Base-by-base conservation (phyloP, 2,888 invertebrate genomes). In the Leptothorax acervorum region DNA sequence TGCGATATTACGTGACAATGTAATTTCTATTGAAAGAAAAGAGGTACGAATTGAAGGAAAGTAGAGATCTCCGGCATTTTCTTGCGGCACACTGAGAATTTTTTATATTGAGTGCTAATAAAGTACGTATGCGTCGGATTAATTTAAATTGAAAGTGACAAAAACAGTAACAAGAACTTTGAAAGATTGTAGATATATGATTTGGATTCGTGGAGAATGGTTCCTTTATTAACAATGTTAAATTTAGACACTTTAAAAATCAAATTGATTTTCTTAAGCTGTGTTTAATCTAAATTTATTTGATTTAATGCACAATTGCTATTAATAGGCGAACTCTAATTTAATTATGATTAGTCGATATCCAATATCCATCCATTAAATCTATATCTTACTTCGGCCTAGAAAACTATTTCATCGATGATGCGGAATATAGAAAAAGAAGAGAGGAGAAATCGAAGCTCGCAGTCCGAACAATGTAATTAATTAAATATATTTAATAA, bases 401-500 rank as follows among this genome's bases (percentile, higher is more conserved):
- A 39, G 23, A 28, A 42, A 42, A 42, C 4, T 42, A 39, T 71
- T 55, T 71, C 23, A 55, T 18, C 8, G 6, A 28, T 28, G 1
- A 23, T 71, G 6, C 15, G 11, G 23, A 23, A n/a, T 18, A n/a
- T 18, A 28, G 42, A 73, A 23, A 42, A 60, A 23, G 9, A 0
- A 28, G 28, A 35, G 23, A 71, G 8, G 3, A 39, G 9, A 2
- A 55, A 45, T 74, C 31, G 9, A 74, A 48, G 12, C 35, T 12
- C 42, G 11, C 39, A 23, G 12, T 66, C 51, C 23, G 23, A 28
- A 23, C 9, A 76, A 70, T 18, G 18, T 39, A 35, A 48, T 28
- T 51, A 23, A 35, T 39, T 39, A 73, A 73, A 57, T 73, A 5
- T 71, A 35, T 31, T 73, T 57, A 57, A 57, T n/a, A 78, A 78